Conservation (phyloP, 2,888 invertebrate genomes). For the Synanthedon vespiformis region DNA sequence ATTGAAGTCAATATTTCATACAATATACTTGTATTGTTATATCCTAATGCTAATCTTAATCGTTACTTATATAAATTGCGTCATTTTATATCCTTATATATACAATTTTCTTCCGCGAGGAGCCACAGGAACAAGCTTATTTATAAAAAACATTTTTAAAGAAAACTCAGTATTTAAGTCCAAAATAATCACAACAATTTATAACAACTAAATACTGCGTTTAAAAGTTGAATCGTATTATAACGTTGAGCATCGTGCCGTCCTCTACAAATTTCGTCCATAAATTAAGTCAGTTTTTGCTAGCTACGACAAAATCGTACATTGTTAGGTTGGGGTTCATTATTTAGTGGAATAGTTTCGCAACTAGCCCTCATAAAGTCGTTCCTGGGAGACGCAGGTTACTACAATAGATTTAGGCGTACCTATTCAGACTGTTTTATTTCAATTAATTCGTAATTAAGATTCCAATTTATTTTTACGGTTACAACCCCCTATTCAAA, state of each 20-base stretch:
- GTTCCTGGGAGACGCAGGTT: constrained; percentile 1
- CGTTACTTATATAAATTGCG: too few relatives aligned
- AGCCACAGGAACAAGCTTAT: too few relatives aligned
- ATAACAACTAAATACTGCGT: background rate
- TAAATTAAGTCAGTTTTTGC: constrained; percentile 51
- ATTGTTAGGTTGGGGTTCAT: constrained; percentile 30
- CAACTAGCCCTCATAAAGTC: constrained; percentile 34
- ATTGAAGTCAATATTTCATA: too few relatives aligned
- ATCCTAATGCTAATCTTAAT: too few relatives aligned
- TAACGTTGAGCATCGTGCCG: background rate
- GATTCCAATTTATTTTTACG: too few relatives aligned
- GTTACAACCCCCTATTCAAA: too few relatives aligned
- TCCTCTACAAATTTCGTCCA: constrained; percentile 13
- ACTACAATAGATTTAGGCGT: background rate
- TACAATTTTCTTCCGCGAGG: too few relatives aligned
- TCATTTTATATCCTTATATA: too few relatives aligned
- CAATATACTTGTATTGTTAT: too few relatives aligned
- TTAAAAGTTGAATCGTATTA: background rate
- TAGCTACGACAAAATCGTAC: constrained; percentile 27
- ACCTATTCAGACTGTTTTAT: too few relatives aligned
- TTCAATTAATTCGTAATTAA: too few relatives aligned
- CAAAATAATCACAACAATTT: background rate
- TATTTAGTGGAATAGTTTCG: constrained; percentile 52
- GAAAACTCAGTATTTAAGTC: background rate
- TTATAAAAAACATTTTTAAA: too few relatives aligned